These are phyloP conservation scores for Sardinella longiceps DNA, from an alignment of 2,797 vertebrate genomes.

Conservation along the genomic window DNA sequence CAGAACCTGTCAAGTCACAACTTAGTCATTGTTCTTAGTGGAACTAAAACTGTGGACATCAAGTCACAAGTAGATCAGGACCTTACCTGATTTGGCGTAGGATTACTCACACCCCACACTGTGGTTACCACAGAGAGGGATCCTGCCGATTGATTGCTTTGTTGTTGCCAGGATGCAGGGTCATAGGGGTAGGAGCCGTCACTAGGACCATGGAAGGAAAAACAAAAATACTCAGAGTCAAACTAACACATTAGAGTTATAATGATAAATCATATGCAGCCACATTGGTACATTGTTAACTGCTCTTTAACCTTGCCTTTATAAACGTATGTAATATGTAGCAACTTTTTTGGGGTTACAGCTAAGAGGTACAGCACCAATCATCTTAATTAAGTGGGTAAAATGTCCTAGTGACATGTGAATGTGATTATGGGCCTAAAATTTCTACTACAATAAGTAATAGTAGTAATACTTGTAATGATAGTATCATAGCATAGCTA, in stretches of 20 bases:
- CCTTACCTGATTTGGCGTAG: conserved; percentile 89
- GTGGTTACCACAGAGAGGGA: conserved; percentile 94
- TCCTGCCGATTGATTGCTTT: conserved; percentile 85
- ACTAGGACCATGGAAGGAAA: conserved; percentile 61
- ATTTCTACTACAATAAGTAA: too few relatives aligned
- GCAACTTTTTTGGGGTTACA: too few relatives aligned
- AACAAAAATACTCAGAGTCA: not conserved
- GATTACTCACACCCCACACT: conserved; percentile 91
- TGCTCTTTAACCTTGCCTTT: not conserved
- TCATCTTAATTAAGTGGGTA: too few relatives aligned
- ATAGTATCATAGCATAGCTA: too few relatives aligned
- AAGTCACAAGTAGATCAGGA: conserved; percentile 25
- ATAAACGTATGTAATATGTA: too few relatives aligned
- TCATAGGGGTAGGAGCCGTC: conserved; percentile 90
- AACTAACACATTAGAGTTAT: not conserved
- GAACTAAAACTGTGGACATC: not conserved
- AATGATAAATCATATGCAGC: not conserved
- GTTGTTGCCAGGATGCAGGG: conserved; percentile 82
- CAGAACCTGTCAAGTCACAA: conserved; percentile 72
- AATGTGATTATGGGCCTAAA: too few relatives aligned
- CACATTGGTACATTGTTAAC: not conserved
- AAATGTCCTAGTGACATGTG: too few relatives aligned
- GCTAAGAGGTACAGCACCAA: too few relatives aligned
- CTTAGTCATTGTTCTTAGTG: not conserved
- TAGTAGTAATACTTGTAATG: too few relatives aligned